phyloP scores from a whole-genome alignment of 2,888 invertebrate species.

The Oscheius sp. region DNA sequence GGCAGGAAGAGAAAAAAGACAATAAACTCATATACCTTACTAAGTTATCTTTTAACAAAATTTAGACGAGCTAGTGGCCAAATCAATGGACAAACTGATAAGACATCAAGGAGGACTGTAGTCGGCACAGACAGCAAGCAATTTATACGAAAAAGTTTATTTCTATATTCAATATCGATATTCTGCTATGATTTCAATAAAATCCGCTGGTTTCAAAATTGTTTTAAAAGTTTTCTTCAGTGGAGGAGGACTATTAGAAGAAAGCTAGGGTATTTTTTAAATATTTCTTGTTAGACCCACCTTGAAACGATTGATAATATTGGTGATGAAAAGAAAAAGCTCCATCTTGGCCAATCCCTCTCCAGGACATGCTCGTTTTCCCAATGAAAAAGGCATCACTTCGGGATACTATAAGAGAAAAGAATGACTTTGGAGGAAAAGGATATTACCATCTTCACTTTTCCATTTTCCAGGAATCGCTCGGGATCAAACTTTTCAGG shows the following conservation, averaged over 20 bases:
- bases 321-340: conserved; percentile 36
- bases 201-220: neutral
- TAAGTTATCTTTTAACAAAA: neutral
- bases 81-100: neutral
- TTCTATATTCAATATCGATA: neutral
- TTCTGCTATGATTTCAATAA: neutral
- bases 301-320: conserved; percentile 37
- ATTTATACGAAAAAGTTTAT: neutral
- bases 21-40: neutral
- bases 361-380: conserved; percentile 38
- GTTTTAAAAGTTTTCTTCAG: neutral
- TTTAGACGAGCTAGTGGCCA: neutral
- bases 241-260: neutral
- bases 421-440: neutral
- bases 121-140: too few species aligned
- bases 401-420: conserved; percentile 8
- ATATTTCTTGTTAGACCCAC: neutral
- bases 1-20: neutral
- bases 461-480: conserved; percentile 57
- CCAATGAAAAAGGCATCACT: conserved; percentile 39
- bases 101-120: neutral
- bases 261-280: neutral
- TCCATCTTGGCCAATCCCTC: conserved; percentile 42
- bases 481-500: conserved; percentile 56
- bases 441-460: conserved; percentile 35